Evolutionary conservation across 37 sponge, comb jelly and placozoan genomes (phyloP).

Genomic region (Halisarca cf. caerulea): DNA sequence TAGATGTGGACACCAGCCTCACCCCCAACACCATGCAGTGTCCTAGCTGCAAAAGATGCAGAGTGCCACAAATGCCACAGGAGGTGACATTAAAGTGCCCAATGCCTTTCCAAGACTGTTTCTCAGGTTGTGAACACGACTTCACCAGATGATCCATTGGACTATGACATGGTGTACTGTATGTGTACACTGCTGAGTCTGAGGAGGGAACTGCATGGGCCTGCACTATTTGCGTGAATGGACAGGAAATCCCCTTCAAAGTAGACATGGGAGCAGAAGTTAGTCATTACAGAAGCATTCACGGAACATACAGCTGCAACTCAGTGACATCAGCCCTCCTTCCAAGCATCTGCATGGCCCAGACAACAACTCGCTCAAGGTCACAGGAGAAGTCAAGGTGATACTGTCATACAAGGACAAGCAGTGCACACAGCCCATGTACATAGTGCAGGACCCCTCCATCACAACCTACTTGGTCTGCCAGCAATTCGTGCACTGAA

Average conservation of each 20-base stretch:
- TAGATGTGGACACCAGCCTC: too few species aligned
- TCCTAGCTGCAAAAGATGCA: too few species aligned
- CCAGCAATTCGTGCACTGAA: neutral
- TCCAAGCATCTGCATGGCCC: conserved; percentile 18
- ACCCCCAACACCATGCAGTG: too few species aligned
- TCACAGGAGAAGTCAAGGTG: neutral
- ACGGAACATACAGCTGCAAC: too few species aligned
- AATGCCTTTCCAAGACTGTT: too few species aligned
- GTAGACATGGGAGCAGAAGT: conserved; percentile 49
- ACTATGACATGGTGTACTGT: too few species aligned
- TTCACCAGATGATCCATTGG: too few species aligned
- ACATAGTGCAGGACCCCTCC: neutral
- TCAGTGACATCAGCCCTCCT: neutral
- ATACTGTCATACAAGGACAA: neutral
- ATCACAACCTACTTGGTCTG: neutral
- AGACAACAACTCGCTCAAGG: neutral
- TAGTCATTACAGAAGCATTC: too few species aligned
- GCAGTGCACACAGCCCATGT: neutral
- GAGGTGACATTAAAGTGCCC: too few species aligned
- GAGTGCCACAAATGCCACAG: too few species aligned
- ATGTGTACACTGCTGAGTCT: conserved; percentile 7
- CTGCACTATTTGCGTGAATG: neutral
- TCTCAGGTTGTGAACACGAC: too few species aligned
- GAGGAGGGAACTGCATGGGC: conserved; percentile 10
- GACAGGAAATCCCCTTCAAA: too few species aligned